A percentile compares a stretch with the other conserved stretches of the same genome.
Conservation (phyloP, 64 coral and sea anemone species). For the Acropora yongei region DNA sequence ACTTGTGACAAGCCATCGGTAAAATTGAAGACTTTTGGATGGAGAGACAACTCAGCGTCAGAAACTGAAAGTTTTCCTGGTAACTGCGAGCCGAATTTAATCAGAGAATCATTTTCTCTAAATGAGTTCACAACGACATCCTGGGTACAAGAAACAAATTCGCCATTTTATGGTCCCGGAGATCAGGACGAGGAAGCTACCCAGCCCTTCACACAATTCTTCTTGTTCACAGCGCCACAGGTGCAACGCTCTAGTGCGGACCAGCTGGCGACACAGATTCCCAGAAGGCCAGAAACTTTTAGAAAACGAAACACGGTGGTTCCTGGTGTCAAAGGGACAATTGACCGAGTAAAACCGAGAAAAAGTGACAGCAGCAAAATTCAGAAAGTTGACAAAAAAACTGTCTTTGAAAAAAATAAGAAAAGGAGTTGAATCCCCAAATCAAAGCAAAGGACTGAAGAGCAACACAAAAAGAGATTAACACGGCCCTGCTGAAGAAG, state of each 20-base stretch:
- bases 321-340: background rate
- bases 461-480: too few relatives aligned
- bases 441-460: too few relatives aligned
- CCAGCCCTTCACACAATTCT: background rate
- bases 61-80: constrained; percentile 25
- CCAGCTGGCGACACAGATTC: background rate
- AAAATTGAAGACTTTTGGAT: constrained; percentile 36
- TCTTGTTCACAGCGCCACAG: background rate
- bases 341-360: too few relatives aligned
- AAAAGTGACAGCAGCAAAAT: too few relatives aligned
- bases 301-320: background rate
- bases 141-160: background rate
- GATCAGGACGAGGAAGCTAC: background rate
- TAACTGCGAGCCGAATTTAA: background rate
- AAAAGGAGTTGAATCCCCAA: too few relatives aligned
- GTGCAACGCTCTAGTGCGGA: background rate
- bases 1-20: background rate
- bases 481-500: too few relatives aligned
- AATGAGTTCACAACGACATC: background rate
- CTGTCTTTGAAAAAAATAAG: too few relatives aligned
- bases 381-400: too few relatives aligned
- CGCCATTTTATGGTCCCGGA: background rate
- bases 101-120: background rate
- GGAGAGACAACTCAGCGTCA: background rate
- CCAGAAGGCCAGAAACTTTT: background rate